Evolutionary conservation across 2,113 vertebrate species (phyloP).

Genomic region (Pheucticus melanocephalus): DNA sequence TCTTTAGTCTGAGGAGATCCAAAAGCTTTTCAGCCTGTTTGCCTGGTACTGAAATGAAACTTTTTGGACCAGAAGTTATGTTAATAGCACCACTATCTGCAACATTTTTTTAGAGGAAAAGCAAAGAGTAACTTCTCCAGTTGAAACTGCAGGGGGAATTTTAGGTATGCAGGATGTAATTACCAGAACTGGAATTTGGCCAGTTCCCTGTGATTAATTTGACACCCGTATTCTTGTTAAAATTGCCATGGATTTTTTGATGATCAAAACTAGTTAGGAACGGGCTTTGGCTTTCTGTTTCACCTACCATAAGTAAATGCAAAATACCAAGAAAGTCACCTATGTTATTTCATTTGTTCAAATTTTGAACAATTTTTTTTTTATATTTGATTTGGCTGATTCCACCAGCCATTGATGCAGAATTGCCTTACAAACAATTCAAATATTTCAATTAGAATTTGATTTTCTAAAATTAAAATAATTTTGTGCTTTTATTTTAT

Average conservation of each 20-base stretch:
- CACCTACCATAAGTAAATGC: neutral
- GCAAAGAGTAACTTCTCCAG: neutral
- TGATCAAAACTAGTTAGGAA: slow-evolving; percentile 11
- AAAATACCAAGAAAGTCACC: neutral
- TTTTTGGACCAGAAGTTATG: neutral
- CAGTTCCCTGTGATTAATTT: slow-evolving; percentile 57
- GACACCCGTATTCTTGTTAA: slow-evolving; percentile 34
- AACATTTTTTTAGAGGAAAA: neutral
- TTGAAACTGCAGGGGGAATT: slow-evolving; percentile 24
- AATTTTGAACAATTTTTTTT: too few species aligned
- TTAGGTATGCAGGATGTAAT: slow-evolving; percentile 52
- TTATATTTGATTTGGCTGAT: neutral
- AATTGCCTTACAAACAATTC: neutral
- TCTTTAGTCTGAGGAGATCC: neutral
- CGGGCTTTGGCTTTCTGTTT: neutral
- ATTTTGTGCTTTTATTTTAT: neutral
- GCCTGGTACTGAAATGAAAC: neutral
- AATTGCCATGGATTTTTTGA: slow-evolving; percentile 47
- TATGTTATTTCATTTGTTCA: neutral
- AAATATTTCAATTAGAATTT: neutral
- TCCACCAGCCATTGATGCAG: neutral
- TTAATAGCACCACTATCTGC: neutral
- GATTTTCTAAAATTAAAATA: neutral
- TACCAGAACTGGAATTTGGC: slow-evolving; percentile 46
- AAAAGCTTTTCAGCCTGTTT: neutral